Evolutionary conservation across 2,888 invertebrate species (phyloP).

Genomic region (Bombyx huttoni): DNA sequence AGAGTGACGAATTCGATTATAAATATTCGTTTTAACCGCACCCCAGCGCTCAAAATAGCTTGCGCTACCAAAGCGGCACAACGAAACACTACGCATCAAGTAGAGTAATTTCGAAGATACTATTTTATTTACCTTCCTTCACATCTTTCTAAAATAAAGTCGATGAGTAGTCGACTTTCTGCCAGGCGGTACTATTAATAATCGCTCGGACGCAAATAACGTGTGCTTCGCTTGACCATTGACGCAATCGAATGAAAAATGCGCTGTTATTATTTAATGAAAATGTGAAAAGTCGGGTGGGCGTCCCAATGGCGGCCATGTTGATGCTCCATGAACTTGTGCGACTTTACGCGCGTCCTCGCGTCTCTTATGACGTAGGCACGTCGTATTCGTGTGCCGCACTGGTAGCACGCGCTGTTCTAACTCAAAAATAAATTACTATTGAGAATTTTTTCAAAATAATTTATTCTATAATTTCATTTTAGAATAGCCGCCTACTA

Average conservation of each 20-base stretch:
- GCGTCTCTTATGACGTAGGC: slow-evolving; percentile 2
- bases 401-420: not conserved
- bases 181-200: slow-evolving; percentile 63
- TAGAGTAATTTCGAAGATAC: slow-evolving; percentile 42
- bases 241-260: slow-evolving; percentile 68
- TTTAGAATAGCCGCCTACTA: not conserved
- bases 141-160: slow-evolving; percentile 57
- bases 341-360: slow-evolving; percentile 19
- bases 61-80: slow-evolving; percentile 32
- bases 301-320: slow-evolving; percentile 28
- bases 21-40: slow-evolving; percentile 54
- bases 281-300: slow-evolving; percentile 48
- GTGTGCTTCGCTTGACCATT: slow-evolving; percentile 57
- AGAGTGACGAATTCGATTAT: slow-evolving; percentile 56
- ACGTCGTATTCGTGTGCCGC: slow-evolving; percentile 1
- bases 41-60: slow-evolving; percentile 36
- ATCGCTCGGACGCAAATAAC: slow-evolving; percentile 60
- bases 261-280: slow-evolving; percentile 59
- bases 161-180: slow-evolving; percentile 57
- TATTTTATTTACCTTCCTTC: slow-evolving; percentile 62
- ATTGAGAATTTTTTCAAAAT: not conserved
- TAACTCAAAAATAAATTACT: not conserved
- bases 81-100: slow-evolving; percentile 43
- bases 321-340: slow-evolving; percentile 52
- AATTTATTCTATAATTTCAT: not conserved